These are phyloP conservation scores for Euleptes europaea DNA, from an alignment of 2,113 vertebrate species.

Conservation along the genomic window DNA sequence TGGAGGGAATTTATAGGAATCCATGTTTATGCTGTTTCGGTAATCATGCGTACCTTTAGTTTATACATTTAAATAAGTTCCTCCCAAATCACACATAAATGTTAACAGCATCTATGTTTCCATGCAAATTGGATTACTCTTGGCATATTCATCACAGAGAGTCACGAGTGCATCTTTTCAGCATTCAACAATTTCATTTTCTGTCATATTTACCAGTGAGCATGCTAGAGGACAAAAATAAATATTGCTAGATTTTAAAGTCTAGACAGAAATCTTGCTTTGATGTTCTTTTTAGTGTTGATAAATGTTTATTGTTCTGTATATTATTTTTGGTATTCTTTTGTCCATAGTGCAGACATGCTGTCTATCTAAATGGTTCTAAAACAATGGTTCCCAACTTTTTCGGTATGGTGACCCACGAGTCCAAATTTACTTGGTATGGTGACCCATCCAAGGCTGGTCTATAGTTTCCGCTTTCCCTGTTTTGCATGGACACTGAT, in stretches of 20 bases:
- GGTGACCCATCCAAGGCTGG: too few species aligned
- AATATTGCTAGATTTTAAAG: not conserved
- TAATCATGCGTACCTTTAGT: slow-evolving; percentile 50
- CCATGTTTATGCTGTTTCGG: slow-evolving; percentile 37
- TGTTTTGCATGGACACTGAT: too few species aligned
- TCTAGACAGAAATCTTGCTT: not conserved
- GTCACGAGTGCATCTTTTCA: slow-evolving; percentile 44
- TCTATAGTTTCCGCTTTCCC: too few species aligned
- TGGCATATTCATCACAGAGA: slow-evolving; percentile 56
- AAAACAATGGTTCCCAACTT: too few species aligned
- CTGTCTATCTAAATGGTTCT: not conserved
- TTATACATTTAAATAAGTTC: slow-evolving; percentile 43
- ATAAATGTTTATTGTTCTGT: not conserved
- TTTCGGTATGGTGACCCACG: too few species aligned
- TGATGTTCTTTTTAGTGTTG: not conserved
- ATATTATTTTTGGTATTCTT: not conserved
- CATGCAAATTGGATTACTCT: slow-evolving; percentile 70
- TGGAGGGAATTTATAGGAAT: slow-evolving; percentile 51
- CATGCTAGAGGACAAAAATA: slow-evolving; percentile 29
- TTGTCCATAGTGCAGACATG: not conserved
- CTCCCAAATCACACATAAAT: slow-evolving; percentile 59
- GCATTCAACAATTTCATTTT: slow-evolving; percentile 47
- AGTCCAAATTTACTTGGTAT: too few species aligned
- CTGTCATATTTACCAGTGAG: slow-evolving; percentile 29
- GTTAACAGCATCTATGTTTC: slow-evolving; percentile 59